These are phyloP conservation scores for Paradoxurus hermaphroditus DNA, from an alignment of 2,113 vertebrate genomes.

Conservation along the genomic window DNA sequence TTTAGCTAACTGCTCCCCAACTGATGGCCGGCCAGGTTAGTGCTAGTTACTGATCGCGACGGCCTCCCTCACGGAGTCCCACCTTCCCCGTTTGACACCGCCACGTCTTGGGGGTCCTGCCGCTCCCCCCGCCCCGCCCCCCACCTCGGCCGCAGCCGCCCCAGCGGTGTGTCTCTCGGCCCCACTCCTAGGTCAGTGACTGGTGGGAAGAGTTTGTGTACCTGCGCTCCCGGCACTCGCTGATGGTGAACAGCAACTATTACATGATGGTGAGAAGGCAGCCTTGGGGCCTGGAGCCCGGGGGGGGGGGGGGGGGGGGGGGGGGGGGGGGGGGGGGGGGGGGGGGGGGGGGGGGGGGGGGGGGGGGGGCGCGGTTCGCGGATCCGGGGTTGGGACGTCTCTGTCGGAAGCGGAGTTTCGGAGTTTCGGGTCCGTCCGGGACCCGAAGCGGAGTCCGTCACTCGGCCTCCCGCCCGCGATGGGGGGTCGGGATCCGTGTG, in stretches of 20 bases:
- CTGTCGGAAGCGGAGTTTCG: background rate
- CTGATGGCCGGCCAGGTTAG: background rate
- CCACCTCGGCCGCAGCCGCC: background rate
- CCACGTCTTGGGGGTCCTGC: background rate
- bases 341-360: rapidly evolving
- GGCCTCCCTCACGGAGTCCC: background rate
- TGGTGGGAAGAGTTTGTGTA: slow-evolving; percentile 96
- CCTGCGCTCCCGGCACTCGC: slow-evolving; percentile 87
- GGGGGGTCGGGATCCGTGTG: background rate
- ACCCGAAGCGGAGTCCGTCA: background rate
- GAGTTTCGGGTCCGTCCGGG: no score
- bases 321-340: rapidly evolving
- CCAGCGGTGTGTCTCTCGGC: background rate
- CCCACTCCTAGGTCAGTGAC: slow-evolving; percentile 88
- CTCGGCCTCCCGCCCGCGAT: rapidly evolving
- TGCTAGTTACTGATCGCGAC: background rate
- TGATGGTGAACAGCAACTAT: slow-evolving; percentile 95
- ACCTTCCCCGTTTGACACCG: background rate
- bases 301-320: rapidly evolving
- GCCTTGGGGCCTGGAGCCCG: rapidly evolving
- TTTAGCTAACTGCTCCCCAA: background rate
- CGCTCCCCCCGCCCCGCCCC: background rate
- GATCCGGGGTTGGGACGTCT: background rate
- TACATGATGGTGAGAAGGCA: slow-evolving; percentile 89
- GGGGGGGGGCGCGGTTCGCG: rapidly evolving